Base-by-base conservation (phyloP, 1,140 invertebrate genomes). In the Caenorhabditis inopinata region DNA sequence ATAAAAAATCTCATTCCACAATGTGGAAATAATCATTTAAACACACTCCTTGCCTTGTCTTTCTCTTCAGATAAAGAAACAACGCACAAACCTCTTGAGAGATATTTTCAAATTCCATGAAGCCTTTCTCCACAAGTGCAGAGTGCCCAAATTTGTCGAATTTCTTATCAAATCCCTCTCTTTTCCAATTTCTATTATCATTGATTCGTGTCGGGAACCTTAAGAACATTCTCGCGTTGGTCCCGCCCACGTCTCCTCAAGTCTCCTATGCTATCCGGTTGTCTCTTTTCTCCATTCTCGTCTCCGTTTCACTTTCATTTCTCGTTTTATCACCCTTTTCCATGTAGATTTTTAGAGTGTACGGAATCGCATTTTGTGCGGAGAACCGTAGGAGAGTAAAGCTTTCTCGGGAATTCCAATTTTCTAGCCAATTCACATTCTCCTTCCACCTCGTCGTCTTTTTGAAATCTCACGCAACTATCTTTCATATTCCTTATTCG, bases 291-390 rank as follows among this genome's bases (percentile, higher is more conserved):
- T 58, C 27, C 23, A 23, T 32, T 29, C 4, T 58, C 51, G 2
- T 21, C 18, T 29, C 25, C 3, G 35, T 68, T 1, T 68, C 32
- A 38, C 32, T 68, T 38, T 38, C 58, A 38, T 68, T 32, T 29
- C n/a, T 32, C 14, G n/a, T 68, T 68, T 68, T 68, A 68, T 68
- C 58, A 68, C 58, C 58, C 38, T 68, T 68, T 68, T 38, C 25
- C n/a, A 42, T 68, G 29, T 68, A 42, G 58, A 68, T 68, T 68
- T 32, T 9, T 4, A 51, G 58, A 68, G 27, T 68, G 58, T 68
- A 68, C 16, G 42, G 14, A 68, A 38, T 38, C 23, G 18, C 35
- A 68, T 6, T 68, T 68, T 29, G 29, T 38, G 12, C 9, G 27
- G n/a, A 16, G n/a, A n/a, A n/a, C n/a, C n/a, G n/a, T n/a, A n/a